Conservation (phyloP, 2,888 invertebrate species). For the Leptinotarsa haldemani region DNA sequence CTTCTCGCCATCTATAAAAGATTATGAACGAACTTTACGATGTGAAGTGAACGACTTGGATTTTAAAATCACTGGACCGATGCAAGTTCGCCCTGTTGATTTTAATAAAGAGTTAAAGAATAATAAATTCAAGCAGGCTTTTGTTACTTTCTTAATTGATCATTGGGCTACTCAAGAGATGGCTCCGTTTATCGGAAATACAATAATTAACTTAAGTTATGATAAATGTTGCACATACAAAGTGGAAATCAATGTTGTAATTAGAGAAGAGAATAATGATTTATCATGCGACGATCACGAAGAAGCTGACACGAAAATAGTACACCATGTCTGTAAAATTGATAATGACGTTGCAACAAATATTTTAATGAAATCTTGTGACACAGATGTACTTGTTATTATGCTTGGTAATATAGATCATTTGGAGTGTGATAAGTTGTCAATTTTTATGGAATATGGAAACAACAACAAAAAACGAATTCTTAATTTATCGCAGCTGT, state of each 20-base stretch:
- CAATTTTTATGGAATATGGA: background rate
- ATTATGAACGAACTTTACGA: slow-evolving; percentile 46
- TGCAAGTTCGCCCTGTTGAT: too few species aligned
- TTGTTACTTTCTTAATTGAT: slow-evolving; percentile 41
- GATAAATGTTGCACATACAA: slow-evolving; percentile 41
- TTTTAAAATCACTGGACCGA: too few species aligned
- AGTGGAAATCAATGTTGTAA: slow-evolving; percentile 25
- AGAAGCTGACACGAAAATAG: slow-evolving; percentile 40
- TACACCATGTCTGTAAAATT: slow-evolving; percentile 35
- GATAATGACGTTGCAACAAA: slow-evolving; percentile 25
- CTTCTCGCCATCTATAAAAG: slow-evolving; percentile 44
- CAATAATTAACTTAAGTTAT: slow-evolving; percentile 38
- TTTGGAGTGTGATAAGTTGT: background rate
- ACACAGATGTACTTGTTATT: background rate
- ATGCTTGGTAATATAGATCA: background rate
- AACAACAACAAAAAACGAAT: background rate
- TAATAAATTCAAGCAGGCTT: slow-evolving; percentile 43
- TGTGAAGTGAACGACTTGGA: slow-evolving; percentile 28
- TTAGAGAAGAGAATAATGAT: slow-evolving; percentile 24
- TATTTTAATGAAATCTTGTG: background rate
- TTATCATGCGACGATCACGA: slow-evolving; percentile 33
- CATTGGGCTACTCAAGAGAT: slow-evolving; percentile 36
- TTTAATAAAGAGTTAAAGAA: background rate
- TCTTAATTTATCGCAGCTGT: background rate
- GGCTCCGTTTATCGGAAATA: slow-evolving; percentile 31